Base-by-base conservation (phyloP, 2,797 vertebrate species). In the Bradypodion pumilum region DNA sequence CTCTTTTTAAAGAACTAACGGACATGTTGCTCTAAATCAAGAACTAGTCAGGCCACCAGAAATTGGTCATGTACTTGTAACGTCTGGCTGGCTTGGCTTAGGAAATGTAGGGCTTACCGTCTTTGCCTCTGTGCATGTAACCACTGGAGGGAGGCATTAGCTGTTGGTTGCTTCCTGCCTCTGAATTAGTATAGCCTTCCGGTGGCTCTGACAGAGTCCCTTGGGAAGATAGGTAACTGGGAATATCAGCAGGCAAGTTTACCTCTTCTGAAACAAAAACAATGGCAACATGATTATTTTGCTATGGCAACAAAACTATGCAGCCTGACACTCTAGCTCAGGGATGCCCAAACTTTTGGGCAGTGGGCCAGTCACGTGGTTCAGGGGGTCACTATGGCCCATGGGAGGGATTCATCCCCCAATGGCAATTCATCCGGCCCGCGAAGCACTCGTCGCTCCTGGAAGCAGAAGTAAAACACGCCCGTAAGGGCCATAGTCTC, bases 131-230 rank as follows among this genome's bases (percentile, higher is more conserved):
- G 85, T 99, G 98, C 74, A 95, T 27, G 5, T 97, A 98, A 91
- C 97, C 96, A 25, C 92, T 96, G 40, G 97, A 95, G 29, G 98
- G 97, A 89, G 98, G 98, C 98, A 99, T 98, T 27, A 99, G 98
- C 83, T 99, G 98, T 94, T 99, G 98, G 87, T 99, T 98, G 94
- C 98, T 99, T 85, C 98, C 98, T 21, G 98, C 97, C 93, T 99
- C 97, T 0, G 97, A 98, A 95, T 93, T 98, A 85, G 97, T 98
- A 87, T 97, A 97, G 78, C 96, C 97, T 86, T 97, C 97, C 87
- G 96, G 96, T 0, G 97, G 96, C 85, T 97, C 96, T 1, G 97
- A 97, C 74, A 97, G 90, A 0, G 97, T 97, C 91, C 97, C 97
- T 66, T 97, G 97, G 70, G 97, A 97, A 81, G 97, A 97, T 78